phyloP scores from a whole-genome alignment of 2,888 invertebrate genomes.

The Coelinius sp. region DNA sequence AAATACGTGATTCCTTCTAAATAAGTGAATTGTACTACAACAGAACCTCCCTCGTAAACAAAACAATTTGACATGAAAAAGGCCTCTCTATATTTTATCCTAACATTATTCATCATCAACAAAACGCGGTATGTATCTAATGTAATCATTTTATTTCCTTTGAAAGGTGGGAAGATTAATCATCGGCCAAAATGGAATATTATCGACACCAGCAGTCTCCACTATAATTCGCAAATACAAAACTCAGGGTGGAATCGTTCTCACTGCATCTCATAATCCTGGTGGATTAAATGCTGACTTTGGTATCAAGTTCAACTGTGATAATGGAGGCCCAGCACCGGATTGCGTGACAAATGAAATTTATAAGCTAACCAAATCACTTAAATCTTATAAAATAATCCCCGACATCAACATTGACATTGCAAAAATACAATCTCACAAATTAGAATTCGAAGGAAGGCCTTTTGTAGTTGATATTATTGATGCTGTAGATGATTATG shows the following conservation, averaged over 20 bases:
- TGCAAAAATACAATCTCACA: constrained; percentile 75
- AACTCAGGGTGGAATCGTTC: constrained; percentile 93
- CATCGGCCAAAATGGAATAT: constrained; percentile 93
- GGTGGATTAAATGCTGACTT: constrained; percentile 98
- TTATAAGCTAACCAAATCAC: constrained; percentile 83
- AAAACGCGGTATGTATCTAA: background rate
- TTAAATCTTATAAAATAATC: constrained; percentile 86
- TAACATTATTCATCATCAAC: background rate
- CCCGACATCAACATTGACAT: constrained; percentile 85
- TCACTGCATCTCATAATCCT: constrained; percentile 99
- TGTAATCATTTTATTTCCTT: background rate
- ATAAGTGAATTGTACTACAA: too few species aligned
- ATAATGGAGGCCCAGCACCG: constrained; percentile 98
- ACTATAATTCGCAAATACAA: constrained; percentile 91
- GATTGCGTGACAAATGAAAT: constrained; percentile 91
- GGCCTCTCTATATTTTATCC: too few species aligned
- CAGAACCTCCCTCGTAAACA: too few species aligned
- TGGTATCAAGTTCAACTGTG: constrained; percentile 98
- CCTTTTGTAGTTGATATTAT: constrained; percentile 89
- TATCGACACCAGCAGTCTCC: constrained; percentile 98
- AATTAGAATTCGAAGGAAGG: constrained; percentile 77
- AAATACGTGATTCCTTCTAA: too few species aligned
- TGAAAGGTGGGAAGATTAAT: constrained; percentile 85
- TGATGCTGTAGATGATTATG: constrained; percentile 92
- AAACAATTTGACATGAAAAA: too few species aligned